Conservation (phyloP, 2,797 vertebrate species). For the Pseudomugil gertrudae region DNA sequence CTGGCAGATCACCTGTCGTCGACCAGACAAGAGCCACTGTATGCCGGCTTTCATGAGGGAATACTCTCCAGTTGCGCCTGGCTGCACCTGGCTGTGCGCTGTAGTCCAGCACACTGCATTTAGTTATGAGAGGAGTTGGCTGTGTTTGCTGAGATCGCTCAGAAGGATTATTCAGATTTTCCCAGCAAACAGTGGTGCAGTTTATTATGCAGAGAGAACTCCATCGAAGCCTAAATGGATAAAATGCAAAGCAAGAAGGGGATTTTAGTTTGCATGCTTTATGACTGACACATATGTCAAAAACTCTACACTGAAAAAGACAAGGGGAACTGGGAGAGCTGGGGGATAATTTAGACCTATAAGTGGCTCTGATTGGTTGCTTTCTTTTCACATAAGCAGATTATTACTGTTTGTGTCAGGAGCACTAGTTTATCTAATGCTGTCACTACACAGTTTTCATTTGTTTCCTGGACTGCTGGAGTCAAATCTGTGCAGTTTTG, state of each 20-base stretch:
- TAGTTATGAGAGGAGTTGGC: background rate
- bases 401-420: no score
- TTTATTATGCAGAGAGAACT: background rate
- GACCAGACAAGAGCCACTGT: background rate
- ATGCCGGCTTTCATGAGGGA: background rate
- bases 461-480: no score
- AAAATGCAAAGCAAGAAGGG: background rate
- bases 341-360: no score
- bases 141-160: background rate
- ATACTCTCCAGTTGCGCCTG: background rate
- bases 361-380: no score
- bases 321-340: no score
- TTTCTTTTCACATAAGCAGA: no score
- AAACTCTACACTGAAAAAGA: no score
- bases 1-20: background rate
- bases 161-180: background rate
- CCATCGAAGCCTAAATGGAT: background rate
- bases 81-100: background rate
- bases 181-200: background rate
- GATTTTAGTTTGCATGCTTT: no score
- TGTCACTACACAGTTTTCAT: no score
- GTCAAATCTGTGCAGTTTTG: no score
- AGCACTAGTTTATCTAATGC: no score
- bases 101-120: background rate
- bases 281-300: no score